phyloP scores from a whole-genome alignment of 2,113 vertebrate species.

The Erpornis zantholeuca region DNA sequence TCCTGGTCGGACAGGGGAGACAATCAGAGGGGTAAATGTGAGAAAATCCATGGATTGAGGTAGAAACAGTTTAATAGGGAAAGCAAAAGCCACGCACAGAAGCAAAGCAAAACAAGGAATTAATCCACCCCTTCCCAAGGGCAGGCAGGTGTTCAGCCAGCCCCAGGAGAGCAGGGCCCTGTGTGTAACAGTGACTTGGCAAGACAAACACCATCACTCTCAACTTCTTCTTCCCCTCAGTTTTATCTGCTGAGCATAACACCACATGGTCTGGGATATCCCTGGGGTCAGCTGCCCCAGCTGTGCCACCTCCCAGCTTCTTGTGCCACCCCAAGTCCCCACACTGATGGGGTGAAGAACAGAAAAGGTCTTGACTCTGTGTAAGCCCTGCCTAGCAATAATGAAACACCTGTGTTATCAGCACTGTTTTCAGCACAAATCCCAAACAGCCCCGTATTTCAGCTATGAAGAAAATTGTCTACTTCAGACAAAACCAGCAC shows the following conservation, averaged over 20 bases:
- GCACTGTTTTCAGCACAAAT: background rate
- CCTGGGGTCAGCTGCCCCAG: background rate
- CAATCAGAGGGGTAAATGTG: background rate
- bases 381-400: background rate
- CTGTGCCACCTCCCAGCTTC: background rate
- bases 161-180: background rate
- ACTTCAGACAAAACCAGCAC: background rate
- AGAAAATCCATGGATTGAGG: background rate
- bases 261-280: background rate
- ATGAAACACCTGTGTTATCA: background rate
- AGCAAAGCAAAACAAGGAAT: background rate
- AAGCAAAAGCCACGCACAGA: background rate
- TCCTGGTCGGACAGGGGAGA: background rate
- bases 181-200: accelerated
- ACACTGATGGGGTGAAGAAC: accelerated
- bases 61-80: background rate
- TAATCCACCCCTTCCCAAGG: background rate
- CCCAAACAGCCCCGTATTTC: background rate
- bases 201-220: accelerated
- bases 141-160: background rate
- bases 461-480: background rate
- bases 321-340: background rate
- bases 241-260: background rate
- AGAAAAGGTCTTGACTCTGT: background rate
- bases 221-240: background rate